These are phyloP conservation scores for Drosophila bifasciata DNA, from an alignment of 1,140 invertebrate species.

Conservation along the genomic window DNA sequence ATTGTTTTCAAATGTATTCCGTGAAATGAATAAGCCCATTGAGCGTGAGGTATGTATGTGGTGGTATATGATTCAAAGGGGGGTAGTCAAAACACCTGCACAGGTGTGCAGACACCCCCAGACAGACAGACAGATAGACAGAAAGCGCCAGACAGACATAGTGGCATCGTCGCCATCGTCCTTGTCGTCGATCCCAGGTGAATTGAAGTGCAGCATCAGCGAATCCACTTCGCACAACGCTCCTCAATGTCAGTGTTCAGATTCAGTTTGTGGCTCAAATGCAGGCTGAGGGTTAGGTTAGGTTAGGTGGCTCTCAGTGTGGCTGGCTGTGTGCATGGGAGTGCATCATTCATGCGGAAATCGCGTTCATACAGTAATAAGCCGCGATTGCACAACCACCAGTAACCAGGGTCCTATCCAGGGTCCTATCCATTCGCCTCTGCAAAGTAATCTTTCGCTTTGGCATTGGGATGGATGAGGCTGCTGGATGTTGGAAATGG, in stretches of 20 bases:
- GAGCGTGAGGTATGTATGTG: conserved; percentile 85
- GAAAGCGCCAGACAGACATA: too few relatives aligned
- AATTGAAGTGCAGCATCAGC: conserved; percentile 55
- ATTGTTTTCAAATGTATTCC: conserved; percentile 94
- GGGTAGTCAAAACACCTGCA: conserved; percentile 19
- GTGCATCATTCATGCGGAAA: conserved; percentile 67
- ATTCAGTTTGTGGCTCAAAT: conserved; percentile 19
- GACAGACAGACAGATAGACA: too few relatives aligned
- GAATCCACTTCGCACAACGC: conserved; percentile 30
- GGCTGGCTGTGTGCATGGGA: conserved; percentile 31
- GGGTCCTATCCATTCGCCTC: conserved; percentile 43
- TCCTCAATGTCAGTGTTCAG: conserved; percentile 39
- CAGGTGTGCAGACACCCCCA: neutral
- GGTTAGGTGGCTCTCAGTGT: neutral
- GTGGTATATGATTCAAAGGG: conserved; percentile 1
- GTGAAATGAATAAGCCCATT: conserved; percentile 93
- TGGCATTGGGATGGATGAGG: neutral
- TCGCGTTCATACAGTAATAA: conserved; percentile 70
- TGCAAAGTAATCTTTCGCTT: conserved; percentile 54
- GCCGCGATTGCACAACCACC: conserved; percentile 60
- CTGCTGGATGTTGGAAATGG: neutral
- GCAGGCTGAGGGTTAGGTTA: conserved; percentile 1
- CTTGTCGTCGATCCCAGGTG: conserved; percentile 43
- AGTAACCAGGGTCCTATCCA: neutral
- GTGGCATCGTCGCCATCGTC: conserved; percentile 3